Evolutionary conservation across 2,113 vertebrate species (phyloP), one percentile per base, ranked within the genome.

Genomic region (Coracopsis vasa): DNA sequence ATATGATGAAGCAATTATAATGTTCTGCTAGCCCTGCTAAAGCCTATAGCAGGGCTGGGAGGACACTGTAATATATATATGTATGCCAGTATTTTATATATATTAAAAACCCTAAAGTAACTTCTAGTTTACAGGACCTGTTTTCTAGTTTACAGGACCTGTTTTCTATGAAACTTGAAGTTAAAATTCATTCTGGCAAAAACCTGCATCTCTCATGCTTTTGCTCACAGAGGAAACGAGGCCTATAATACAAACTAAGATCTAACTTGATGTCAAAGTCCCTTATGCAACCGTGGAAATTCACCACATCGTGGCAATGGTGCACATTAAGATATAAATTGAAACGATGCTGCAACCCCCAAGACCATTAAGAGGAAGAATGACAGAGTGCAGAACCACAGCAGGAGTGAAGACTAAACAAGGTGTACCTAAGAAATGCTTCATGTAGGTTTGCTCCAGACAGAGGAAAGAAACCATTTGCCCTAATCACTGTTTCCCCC

Each of bases 201-300:
- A 86, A 51, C 31, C 16, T 39, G 33, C 35, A 56, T 16, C 23
- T 60, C 33, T 25, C 6, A 33, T 37, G 45, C 24, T 56, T 85
- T 82, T 82, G 17, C 20, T 85, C 61, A 62, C 21, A 41, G 7
- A 21, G 14, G 33, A 50, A 53, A 18, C 0, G 0, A 70, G 71
- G 33, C 29, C 33, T 42, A 9, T 84, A 58, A 42, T 27, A 54
- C 35, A 54, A 67, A 62, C 33, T 19, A 19, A 44, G 7, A 24
- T 58, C 19, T 45, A 35, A 70, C 51, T 31, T 51, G 13, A 19
- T 0, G 5, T 11, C 31, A 35, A 41, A 62, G n/a, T 4, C 75
- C 41, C 44, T 85, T 17, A 12, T 0, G 2, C 42, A 41, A 10
- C 25, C 0, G 0, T 7, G 7, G 9, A 56, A 64, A 70, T 33